Evolutionary conservation across 1,140 invertebrate species (phyloP).

Genomic region (Chlorops oryzae): DNA sequence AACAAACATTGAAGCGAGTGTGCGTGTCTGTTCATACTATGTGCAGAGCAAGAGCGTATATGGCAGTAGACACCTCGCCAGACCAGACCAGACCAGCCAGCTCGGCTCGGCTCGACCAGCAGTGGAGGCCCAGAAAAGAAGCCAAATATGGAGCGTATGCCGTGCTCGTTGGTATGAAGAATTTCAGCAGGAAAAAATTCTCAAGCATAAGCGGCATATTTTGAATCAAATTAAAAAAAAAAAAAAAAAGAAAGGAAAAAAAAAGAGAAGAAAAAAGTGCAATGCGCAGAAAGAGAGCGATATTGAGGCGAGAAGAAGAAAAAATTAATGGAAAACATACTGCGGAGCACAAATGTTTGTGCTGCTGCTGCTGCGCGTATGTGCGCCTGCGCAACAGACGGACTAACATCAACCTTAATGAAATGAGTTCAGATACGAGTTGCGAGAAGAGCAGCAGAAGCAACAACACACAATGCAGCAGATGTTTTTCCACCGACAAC

Average conservation of each 20-base stretch:
- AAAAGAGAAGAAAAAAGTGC: slow-evolving; percentile 5
- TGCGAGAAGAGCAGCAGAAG: slow-evolving; percentile 37
- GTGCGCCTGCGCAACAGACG: slow-evolving; percentile 44
- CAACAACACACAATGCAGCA: not conserved
- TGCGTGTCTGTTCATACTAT: too few relatives aligned
- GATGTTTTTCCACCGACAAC: not conserved
- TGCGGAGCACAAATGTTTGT: slow-evolving; percentile 4
- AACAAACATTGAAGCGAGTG: too few relatives aligned
- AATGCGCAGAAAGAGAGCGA: not conserved
- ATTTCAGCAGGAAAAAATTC: slow-evolving; percentile 36
- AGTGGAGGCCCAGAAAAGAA: too few relatives aligned
- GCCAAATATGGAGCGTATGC: not conserved
- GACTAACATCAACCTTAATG: slow-evolving; percentile 14
- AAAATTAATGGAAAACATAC: slow-evolving; percentile 4
- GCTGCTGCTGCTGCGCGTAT: slow-evolving; percentile 19
- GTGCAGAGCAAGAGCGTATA: too few relatives aligned
- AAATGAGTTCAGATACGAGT: slow-evolving; percentile 46
- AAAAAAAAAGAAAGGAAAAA: slow-evolving; percentile 15
- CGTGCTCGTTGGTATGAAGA: slow-evolving; percentile 17
- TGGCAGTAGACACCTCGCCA: too few relatives aligned
- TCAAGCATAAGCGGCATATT: slow-evolving; percentile 29
- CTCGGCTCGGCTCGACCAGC: too few relatives aligned
- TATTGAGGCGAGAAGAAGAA: slow-evolving; percentile 11
- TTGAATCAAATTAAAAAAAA: slow-evolving; percentile 45
- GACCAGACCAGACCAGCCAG: too few relatives aligned